Percentiles rank a stretch among this genome's conserved stretches.
Conservation (phyloP, 2,888 invertebrate species). For the Tetranychus truncatus region DNA sequence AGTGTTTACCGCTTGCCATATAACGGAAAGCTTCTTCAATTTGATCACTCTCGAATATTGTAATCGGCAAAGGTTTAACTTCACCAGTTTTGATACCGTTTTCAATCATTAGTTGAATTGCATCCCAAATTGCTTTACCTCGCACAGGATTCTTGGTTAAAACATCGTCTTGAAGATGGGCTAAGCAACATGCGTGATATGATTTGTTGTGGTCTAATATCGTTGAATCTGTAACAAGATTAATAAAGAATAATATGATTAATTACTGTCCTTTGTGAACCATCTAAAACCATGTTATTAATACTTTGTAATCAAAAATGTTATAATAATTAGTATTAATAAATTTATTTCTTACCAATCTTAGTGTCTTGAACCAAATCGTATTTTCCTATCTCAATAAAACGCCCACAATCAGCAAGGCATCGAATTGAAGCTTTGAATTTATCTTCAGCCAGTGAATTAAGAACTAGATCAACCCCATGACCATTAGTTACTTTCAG, state of each 20-base stretch:
- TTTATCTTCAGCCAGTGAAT: constrained; percentile 40
- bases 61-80: constrained; percentile 62
- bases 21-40: constrained; percentile 75
- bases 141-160: neutral
- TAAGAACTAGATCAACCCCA: constrained; percentile 39
- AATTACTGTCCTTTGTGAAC: no score
- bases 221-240: neutral
- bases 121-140: neutral
- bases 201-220: constrained; percentile 1
- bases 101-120: neutral
- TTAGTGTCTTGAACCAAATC: constrained; percentile 38
- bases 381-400: constrained; percentile 41
- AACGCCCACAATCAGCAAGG: constrained; percentile 38
- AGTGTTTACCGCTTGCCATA: constrained; percentile 96
- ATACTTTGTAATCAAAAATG: neutral
- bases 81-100: constrained; percentile 45
- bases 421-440: constrained; percentile 38
- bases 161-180: constrained; percentile 10
- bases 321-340: neutral
- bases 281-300: no score
- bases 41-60: constrained; percentile 65
- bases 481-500: constrained; percentile 34
- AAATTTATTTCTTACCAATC: constrained; percentile 47
- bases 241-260: neutral
- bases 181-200: constrained; percentile 7